Conservation (phyloP, 1,140 invertebrate genomes). For the Trichoplusia ni region DNA sequence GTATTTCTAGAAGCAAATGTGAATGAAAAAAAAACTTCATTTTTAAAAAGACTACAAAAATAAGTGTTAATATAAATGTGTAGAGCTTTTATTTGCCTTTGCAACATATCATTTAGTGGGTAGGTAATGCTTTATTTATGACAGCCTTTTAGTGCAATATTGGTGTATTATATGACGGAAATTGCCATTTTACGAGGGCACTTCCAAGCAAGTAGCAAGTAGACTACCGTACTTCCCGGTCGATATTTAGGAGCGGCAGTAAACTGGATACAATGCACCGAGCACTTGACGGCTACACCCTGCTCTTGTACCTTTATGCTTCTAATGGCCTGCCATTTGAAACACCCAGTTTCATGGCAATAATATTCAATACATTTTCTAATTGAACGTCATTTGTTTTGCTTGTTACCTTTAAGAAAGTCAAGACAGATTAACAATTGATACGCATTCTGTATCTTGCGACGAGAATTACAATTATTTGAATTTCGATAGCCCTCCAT, state of each 20-base stretch:
- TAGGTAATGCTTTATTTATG: neutral
- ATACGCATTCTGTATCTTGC: too few relatives aligned
- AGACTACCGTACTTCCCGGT: conserved; percentile 48
- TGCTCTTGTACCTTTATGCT: conserved; percentile 15
- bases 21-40: conserved; percentile 24
- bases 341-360: conserved; percentile 3
- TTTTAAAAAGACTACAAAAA: too few relatives aligned
- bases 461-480: too few relatives aligned
- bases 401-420: too few relatives aligned
- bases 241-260: conserved; percentile 62
- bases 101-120: too few relatives aligned
- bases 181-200: conserved; percentile 53
- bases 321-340: neutral
- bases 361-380: neutral
- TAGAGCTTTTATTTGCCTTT: neutral
- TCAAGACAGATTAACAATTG: too few relatives aligned
- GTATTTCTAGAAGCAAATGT: conserved; percentile 13
- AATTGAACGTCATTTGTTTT: too few relatives aligned
- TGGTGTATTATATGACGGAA: conserved; percentile 4
- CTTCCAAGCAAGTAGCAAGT: conserved; percentile 19
- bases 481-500: too few relatives aligned
- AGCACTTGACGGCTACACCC: conserved; percentile 36
- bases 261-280: conserved; percentile 52
- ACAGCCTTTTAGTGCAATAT: neutral
- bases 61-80: too few relatives aligned